Evolutionary conservation across 2,113 vertebrate genomes (phyloP).

Genomic region (Rhadina sibilatrix): DNA sequence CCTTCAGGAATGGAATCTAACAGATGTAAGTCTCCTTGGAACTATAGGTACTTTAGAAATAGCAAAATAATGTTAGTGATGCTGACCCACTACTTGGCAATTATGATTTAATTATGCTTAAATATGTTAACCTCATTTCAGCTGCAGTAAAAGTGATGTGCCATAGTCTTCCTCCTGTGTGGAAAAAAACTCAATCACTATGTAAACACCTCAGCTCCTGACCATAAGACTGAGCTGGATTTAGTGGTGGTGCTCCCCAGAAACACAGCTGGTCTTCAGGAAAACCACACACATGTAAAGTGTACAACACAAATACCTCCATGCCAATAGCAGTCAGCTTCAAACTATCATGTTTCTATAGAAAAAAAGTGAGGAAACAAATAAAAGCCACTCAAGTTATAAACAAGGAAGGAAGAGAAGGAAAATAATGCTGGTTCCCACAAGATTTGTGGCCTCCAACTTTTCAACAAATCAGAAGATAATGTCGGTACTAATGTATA

Average conservation of each 20-base stretch:
- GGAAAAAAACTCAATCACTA: not conserved
- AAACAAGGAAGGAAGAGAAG: not conserved
- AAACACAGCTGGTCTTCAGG: not conserved
- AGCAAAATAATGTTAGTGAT: not conserved
- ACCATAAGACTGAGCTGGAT: not conserved
- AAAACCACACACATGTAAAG: rapidly evolving
- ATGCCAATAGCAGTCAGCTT: not conserved
- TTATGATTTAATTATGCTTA: not conserved
- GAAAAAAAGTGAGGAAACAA: not conserved
- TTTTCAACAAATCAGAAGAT: not conserved
- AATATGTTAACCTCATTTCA: not conserved
- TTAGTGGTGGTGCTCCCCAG: not conserved
- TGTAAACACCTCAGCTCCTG: not conserved
- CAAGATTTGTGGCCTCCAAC: not conserved
- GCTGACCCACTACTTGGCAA: not conserved
- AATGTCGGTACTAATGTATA: rapidly evolving
- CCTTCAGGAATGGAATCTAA: not conserved
- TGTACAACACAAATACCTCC: not conserved
- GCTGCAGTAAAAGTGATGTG: not conserved
- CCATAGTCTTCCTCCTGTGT: not conserved
- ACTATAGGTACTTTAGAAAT: not conserved
- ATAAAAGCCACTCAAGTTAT: not conserved
- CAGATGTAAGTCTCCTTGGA: not conserved
- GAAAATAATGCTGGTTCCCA: not conserved
- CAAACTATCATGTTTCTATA: rapidly evolving